Base-by-base conservation (phyloP, 2,113 vertebrate species). In the Aix galericulata region DNA sequence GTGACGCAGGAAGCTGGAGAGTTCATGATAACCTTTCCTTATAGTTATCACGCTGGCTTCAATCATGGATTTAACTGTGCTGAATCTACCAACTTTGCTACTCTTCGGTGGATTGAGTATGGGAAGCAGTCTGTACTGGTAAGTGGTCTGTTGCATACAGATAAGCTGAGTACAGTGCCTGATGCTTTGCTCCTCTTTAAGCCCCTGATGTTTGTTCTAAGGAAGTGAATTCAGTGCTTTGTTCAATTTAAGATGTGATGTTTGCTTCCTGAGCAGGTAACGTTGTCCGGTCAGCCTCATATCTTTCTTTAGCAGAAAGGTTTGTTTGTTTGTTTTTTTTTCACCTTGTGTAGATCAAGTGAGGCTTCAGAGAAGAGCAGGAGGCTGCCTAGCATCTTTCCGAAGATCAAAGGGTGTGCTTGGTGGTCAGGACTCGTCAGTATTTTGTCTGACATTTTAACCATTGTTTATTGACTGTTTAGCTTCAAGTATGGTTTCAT, bases 41-140 rank as follows among this genome's bases (percentile, higher is more conserved):
- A 98, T 27, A 98, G 98, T 60, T 99, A 99, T 93, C 99, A 99
- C 5, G 99, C 99, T 38, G 99, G 99, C n/a, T 99, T 99, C 95
- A 99, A 99, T 96, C 99, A 99, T 4, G 99, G 99, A n/a, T 99
- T 99, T 97, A 99, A 99, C 97, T 99, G 99, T 93, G 99, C 99
- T 0, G 99, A 99, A 95, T 99, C 99, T 12, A 99, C 99, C 71
- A 99, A 99, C 96, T 99, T 99, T 88, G 99, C 99, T 62, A 99
- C 99, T 8, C 98, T 98, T 59, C 97, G 99, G 36, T 99, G 99
- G 99, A 99, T 99, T 3, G 99, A 99, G 75, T 99, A 99, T 0
- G 99, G 99, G 92, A 99, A 99, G 95, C 98, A 99, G 69, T 99
- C 99, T 2, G 98, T 98, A 42, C 97, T 99, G 98, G 99, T 99